Evolutionary conservation across 2,113 vertebrate genomes (phyloP).

Genomic region (Coreoperca whiteheadi): DNA sequence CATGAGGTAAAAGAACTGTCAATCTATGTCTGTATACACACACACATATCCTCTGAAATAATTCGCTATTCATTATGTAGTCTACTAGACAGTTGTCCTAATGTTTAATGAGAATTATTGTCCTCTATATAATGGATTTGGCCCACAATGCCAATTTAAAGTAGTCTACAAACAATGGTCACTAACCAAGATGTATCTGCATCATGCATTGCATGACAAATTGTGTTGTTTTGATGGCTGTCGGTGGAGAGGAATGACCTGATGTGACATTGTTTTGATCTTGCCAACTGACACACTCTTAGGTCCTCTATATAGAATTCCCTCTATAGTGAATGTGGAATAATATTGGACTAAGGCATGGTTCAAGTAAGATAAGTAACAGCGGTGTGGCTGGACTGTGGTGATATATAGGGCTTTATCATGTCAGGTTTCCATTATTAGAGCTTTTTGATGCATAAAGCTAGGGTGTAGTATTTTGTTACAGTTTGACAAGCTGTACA

Average conservation of each 20-base stretch:
- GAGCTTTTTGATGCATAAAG: not conserved
- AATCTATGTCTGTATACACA: not conserved
- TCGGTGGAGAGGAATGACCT: not conserved
- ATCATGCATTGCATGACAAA: not conserved
- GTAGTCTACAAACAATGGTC: not conserved
- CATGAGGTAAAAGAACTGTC: not conserved
- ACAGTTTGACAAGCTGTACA: not conserved
- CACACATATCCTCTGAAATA: not conserved
- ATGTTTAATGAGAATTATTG: slow-evolving; percentile 8
- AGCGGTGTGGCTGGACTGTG: not conserved
- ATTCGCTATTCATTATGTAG: not conserved
- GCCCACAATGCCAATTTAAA: not conserved
- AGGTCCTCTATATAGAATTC: not conserved
- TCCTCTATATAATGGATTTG: not conserved
- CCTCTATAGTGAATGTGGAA: not conserved
- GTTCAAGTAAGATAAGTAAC: not conserved
- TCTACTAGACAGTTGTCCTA: not conserved
- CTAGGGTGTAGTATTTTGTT: not conserved
- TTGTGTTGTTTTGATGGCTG: not conserved
- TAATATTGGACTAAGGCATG: not conserved
- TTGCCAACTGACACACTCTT: not conserved
- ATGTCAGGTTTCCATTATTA: not conserved
- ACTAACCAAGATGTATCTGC: not conserved
- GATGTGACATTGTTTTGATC: not conserved
- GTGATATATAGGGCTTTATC: not conserved